These are phyloP conservation scores for Blera fallax DNA, from an alignment of 2,888 invertebrate genomes.

Conservation along the genomic window DNA sequence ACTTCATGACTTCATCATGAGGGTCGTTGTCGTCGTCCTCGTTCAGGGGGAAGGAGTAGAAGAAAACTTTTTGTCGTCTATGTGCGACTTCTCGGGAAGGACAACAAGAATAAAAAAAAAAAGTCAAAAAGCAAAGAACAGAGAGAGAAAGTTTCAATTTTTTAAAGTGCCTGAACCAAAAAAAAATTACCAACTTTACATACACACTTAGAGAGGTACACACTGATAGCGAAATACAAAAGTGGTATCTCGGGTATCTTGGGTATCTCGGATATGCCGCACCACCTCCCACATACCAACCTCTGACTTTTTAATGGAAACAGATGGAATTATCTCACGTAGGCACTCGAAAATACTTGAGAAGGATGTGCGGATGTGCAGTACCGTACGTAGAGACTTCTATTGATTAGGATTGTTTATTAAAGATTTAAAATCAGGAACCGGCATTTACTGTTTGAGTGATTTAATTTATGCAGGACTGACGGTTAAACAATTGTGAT, in stretches of 20 bases:
- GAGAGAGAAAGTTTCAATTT: slow-evolving; percentile 65
- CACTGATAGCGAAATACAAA: slow-evolving; percentile 41
- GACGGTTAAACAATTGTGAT: slow-evolving; percentile 18
- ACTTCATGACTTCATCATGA: slow-evolving; percentile 72
- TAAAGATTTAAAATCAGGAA: slow-evolving; percentile 71
- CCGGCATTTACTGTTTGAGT: slow-evolving; percentile 24
- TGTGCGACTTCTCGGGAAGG: slow-evolving; percentile 66
- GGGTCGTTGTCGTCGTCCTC: slow-evolving; percentile 51
- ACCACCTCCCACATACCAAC: slow-evolving; percentile 29
- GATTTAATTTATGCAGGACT: slow-evolving; percentile 69
- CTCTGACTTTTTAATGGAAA: slow-evolving; percentile 72
- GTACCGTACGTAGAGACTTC: slow-evolving; percentile 15
- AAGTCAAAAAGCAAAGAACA: slow-evolving; percentile 53
- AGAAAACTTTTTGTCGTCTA: slow-evolving; percentile 60
- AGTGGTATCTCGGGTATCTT: slow-evolving; percentile 55
- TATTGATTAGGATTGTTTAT: slow-evolving; percentile 71
- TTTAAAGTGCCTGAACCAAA: slow-evolving; percentile 57
- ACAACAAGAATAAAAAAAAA: slow-evolving; percentile 34
- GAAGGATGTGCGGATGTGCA: slow-evolving; percentile 48
- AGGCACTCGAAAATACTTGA: slow-evolving; percentile 70
- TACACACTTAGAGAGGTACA: slow-evolving; percentile 56
- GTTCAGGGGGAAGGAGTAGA: slow-evolving; percentile 16
- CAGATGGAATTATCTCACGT: slow-evolving; percentile 73
- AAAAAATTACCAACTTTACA: slow-evolving; percentile 64
- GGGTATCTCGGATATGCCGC: slow-evolving; percentile 3